These are phyloP conservation scores for Amorpha juglandis DNA, from an alignment of 2,888 invertebrate species.

Conservation along the genomic window DNA sequence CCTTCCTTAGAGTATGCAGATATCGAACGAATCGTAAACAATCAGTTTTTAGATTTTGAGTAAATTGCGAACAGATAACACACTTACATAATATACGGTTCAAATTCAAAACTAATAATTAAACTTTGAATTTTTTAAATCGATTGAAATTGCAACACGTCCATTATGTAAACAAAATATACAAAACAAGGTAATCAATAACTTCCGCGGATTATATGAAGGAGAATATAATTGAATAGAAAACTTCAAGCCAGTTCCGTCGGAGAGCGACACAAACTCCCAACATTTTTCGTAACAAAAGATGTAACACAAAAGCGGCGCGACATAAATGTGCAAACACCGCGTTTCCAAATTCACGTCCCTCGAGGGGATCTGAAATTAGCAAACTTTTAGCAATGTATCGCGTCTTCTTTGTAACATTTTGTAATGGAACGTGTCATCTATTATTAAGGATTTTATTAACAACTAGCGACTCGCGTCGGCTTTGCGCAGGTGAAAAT, in stretches of 20 bases:
- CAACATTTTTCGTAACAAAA: conserved; percentile 8
- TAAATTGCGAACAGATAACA: too few relatives aligned
- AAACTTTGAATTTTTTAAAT: not conserved
- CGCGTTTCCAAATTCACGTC: not conserved
- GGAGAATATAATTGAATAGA: conserved; percentile 16
- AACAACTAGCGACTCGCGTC: too few relatives aligned
- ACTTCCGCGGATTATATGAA: not conserved
- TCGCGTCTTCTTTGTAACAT: not conserved
- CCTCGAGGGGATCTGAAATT: conserved; percentile 8
- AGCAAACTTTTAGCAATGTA: conserved; percentile 10
- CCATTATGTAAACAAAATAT: not conserved
- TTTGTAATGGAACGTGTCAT: not conserved
- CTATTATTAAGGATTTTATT: not conserved
- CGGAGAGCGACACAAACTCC: conserved; percentile 2
- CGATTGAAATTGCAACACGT: not conserved
- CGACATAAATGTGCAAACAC: not conserved
- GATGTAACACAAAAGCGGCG: conserved; percentile 7
- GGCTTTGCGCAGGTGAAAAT: too few relatives aligned
- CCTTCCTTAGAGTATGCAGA: too few relatives aligned
- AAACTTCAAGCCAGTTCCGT: conserved; percentile 2
- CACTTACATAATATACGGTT: too few relatives aligned
- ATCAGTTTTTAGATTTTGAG: too few relatives aligned
- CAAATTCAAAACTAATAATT: too few relatives aligned
- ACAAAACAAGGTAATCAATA: conserved; percentile 2
- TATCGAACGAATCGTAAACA: too few relatives aligned